These are phyloP conservation scores for Mythimna ferrago DNA, from an alignment of 2,888 invertebrate genomes.

Conservation along the genomic window DNA sequence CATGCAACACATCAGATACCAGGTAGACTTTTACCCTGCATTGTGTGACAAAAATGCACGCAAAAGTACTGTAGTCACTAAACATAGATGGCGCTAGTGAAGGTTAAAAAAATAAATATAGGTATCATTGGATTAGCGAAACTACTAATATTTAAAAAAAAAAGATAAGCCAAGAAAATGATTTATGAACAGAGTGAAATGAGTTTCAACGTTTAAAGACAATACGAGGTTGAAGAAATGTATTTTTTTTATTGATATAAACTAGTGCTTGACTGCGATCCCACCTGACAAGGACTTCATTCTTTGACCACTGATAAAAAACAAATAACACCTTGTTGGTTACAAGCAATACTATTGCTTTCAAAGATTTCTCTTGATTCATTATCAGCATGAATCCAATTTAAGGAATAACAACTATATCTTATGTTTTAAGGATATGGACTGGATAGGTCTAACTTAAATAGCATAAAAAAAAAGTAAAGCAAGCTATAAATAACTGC, in stretches of 20 bases:
- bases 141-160: no score
- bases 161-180: neutral
- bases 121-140: no score
- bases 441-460: neutral
- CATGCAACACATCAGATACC: no score
- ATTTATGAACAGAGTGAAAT: neutral
- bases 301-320: no score
- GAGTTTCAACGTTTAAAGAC: no score
- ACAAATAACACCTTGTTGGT: neutral
- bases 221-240: neutral
- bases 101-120: neutral
- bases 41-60: neutral
- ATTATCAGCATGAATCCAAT: neutral
- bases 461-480: constrained; percentile 4
- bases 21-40: no score
- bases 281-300: no score
- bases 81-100: constrained; percentile 35
- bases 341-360: neutral
- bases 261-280: no score
- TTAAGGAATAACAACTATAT: neutral
- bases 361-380: neutral
- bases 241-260: neutral
- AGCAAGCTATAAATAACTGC: neutral
- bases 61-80: neutral
- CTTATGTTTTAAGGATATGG: neutral